Percentiles rank a stretch among this genome's conserved stretches.
Conservation (phyloP, 2,797 vertebrate species). For the Microctenopoma lineatum region DNA sequence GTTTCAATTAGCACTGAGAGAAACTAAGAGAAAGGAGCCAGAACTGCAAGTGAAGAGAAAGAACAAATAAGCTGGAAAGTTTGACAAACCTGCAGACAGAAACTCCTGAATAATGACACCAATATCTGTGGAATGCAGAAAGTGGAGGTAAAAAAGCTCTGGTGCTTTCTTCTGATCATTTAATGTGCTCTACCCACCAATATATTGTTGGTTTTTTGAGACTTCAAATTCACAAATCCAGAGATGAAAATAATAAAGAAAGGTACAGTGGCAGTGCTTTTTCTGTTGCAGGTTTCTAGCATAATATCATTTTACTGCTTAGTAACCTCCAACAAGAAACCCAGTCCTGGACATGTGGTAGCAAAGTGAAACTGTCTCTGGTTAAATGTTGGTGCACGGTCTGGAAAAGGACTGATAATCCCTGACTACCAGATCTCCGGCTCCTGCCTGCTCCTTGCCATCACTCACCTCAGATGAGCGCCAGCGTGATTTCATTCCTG, state of each 20-base stretch:
- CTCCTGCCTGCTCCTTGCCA: constrained; percentile 7
- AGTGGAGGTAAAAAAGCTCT: neutral
- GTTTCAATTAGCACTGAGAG: constrained; percentile 58
- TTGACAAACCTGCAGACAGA: neutral
- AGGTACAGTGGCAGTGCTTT: constrained; percentile 22
- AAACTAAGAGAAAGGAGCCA: constrained; percentile 17
- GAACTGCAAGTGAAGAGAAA: neutral
- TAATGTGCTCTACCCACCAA: neutral
- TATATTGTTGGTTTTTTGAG: neutral
- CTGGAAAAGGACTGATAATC: neutral
- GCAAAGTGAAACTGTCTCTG: constrained; percentile 6
- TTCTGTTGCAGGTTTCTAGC: constrained; percentile 13
- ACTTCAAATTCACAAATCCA: neutral
- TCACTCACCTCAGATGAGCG: constrained; percentile 20
- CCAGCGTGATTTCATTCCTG: constrained; percentile 22
- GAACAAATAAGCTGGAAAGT: neutral
- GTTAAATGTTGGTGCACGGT: neutral
- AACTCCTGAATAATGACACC: neutral
- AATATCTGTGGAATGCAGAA: too few species aligned
- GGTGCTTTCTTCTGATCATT: neutral
- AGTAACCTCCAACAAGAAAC: constrained; percentile 5
- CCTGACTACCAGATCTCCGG: neutral
- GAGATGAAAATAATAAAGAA: neutral
- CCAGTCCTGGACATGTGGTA: neutral
- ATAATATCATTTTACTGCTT: neutral